Conservation (phyloP, 2,797 vertebrate species). For the Cossypha caffra region DNA sequence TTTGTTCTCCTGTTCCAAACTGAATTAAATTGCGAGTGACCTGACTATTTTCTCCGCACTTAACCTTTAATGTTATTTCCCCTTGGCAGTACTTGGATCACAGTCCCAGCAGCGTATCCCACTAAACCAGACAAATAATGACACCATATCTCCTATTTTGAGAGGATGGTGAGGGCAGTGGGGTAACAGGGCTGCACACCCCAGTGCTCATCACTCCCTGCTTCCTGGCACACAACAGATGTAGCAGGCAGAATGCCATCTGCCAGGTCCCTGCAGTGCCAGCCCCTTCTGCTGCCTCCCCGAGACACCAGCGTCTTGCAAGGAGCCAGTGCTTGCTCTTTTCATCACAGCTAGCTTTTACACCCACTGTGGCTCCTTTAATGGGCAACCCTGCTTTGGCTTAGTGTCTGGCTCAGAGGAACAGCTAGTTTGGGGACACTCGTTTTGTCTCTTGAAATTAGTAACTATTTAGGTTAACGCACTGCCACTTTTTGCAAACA, state of each 20-base stretch:
- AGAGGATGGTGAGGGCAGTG: neutral
- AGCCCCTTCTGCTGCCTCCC: neutral
- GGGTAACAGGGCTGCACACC: neutral
- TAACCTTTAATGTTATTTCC: neutral
- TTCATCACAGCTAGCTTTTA: neutral
- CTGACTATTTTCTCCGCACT: neutral
- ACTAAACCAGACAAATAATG: neutral
- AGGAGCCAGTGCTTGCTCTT: neutral
- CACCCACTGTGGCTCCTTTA: fast-evolving
- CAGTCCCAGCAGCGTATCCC: neutral
- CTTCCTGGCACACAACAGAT: neutral
- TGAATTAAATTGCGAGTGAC: neutral
- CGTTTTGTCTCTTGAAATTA: neutral
- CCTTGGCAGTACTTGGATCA: neutral
- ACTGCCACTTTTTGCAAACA: neutral
- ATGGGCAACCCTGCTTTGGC: neutral
- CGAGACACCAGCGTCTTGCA: fast-evolving
- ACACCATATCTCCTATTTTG: neutral
- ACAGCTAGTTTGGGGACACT: neutral
- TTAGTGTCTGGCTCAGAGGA: neutral
- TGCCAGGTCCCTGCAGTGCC: fast-evolving
- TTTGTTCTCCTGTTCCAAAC: neutral
- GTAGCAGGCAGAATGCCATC: neutral
- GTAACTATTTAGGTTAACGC: neutral
- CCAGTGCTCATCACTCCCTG: neutral